Base-by-base conservation (phyloP, 2,888 invertebrate species). In the Tachina grossa region DNA sequence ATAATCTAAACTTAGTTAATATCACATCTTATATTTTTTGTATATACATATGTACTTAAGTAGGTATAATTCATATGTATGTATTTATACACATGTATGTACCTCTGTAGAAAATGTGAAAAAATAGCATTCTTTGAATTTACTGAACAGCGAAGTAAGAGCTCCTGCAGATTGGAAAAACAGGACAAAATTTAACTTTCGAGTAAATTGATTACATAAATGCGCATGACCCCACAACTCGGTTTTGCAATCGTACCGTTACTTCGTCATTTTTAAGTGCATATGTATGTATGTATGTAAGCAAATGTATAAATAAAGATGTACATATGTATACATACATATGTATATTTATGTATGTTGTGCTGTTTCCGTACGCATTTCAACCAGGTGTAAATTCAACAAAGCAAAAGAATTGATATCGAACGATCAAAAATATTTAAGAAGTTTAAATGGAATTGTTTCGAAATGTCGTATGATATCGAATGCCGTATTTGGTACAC, bases 211-310 rank as follows among this genome's bases (percentile, higher is more conserved):
- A 13, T 53, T 16, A 1, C 51, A 43, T 61, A 49, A 79, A 57
- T 84, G 76, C 84, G 84, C 84, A 84, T 84, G 84, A 68, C 83
- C 22, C 53, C 59, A 22, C 55, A 65, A 69, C 9, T 65, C 41
- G 11, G 31, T 8, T 19, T 75, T 76, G 51, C 57, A 63, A 49
- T 31, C 80, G 45, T 61, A 68, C 41, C 41, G 19, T n/a, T 59
- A n/a, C 9, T 57, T 47, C 22, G 19, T 39, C n/a, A 11, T n/a
- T 59, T 57, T 11, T 63, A n/a, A 22, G 8, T 65, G 22, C 19
- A 16, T 49, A 14, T 19, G 11, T 63, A 63, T 19, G 63, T 45
- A 19, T 19, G 8, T 63, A 63, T 19, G 63, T 45, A 19, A 14
- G 19, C 2, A 41, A n/a, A 61, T 16, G 5, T 41, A 41, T 61